These are phyloP conservation scores for Dicerorhinus sumatrensis DNA, from an alignment of 2,113 vertebrate genomes.

Conservation along the genomic window DNA sequence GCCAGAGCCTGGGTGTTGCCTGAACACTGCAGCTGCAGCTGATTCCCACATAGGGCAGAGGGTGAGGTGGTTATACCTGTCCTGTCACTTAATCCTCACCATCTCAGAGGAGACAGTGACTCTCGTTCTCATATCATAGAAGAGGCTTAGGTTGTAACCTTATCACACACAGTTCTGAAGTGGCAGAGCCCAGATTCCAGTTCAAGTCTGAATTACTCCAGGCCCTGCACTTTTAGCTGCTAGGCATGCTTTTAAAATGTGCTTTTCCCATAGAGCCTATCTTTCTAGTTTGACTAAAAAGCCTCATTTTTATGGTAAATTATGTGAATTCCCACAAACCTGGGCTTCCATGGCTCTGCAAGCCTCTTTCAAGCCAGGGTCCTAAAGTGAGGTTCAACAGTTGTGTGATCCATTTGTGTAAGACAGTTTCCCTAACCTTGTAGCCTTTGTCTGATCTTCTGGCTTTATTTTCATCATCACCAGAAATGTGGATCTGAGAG, in stretches of 20 bases:
- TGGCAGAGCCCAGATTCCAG: not conserved
- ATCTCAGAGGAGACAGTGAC: not conserved
- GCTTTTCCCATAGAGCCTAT: not conserved
- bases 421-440: not conserved
- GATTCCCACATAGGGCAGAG: not conserved
- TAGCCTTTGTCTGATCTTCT: not conserved
- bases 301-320: not conserved
- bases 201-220: not conserved
- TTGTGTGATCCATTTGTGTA: not conserved
- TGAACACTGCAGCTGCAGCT: not conserved
- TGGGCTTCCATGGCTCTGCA: not conserved
- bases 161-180: not conserved
- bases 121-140: not conserved
- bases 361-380: not conserved
- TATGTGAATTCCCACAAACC: not conserved
- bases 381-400: not conserved
- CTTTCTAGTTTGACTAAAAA: not conserved
- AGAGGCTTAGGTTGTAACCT: not conserved
- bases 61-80: accelerated
- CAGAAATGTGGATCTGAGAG: constrained; percentile 95
- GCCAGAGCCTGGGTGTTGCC: not conserved
- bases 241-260: not conserved
- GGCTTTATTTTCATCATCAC: not conserved
- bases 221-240: not conserved
- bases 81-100: not conserved